Evolutionary conservation across 2,888 invertebrate genomes (phyloP), one percentile per base, ranked within the genome.

Genomic region (Palloptera scutellata): DNA sequence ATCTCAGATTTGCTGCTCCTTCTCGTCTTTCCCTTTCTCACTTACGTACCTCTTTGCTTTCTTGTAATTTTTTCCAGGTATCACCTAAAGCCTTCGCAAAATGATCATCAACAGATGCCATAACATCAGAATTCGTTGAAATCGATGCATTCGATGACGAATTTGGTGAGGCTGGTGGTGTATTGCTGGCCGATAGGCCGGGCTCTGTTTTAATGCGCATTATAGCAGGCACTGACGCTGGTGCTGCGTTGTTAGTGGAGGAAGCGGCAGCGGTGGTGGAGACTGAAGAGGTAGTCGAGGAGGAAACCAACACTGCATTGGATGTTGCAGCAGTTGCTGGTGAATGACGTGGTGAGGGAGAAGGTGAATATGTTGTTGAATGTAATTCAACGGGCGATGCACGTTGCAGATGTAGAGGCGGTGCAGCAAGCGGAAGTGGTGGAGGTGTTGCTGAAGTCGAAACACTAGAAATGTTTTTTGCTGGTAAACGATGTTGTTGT

Each of bases 51-150:
- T 82, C 81, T 73, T 82, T 87, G 41, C 89, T 89, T 67, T 89
- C 89, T 80, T 91, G 91, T 70, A 91, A 86, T 83, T 91, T 90
- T 72, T 88, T 87, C 95, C 95, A 95, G 0, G 94, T 94, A 79
- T 93, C 93, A 41, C 91, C 91, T 57, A 96, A 86, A 0, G 96
- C 95, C 86, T 95, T 95, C 43, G 95, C 94, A 86, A 96, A 96
- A 82, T 96, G 96, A 82, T 96, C 95, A 85, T 96, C 95, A 55
- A 96, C 95, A 70, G 91, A 90, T 48, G 81, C 82, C 62, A 78
- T 61, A 13, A 73, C 72, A 54, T 75, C 81, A 61, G 81, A 69
- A 66, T 70, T 72, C 6, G 70, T 67, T 51, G 51, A 57, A 20
- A 53, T 55, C 63, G 76, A 73, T 68, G 77, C 75, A 68, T 78